Evolutionary conservation across 1,140 invertebrate species (phyloP), one percentile per base, ranked within the genome.

Genomic region (Leptinotarsa defecta): DNA sequence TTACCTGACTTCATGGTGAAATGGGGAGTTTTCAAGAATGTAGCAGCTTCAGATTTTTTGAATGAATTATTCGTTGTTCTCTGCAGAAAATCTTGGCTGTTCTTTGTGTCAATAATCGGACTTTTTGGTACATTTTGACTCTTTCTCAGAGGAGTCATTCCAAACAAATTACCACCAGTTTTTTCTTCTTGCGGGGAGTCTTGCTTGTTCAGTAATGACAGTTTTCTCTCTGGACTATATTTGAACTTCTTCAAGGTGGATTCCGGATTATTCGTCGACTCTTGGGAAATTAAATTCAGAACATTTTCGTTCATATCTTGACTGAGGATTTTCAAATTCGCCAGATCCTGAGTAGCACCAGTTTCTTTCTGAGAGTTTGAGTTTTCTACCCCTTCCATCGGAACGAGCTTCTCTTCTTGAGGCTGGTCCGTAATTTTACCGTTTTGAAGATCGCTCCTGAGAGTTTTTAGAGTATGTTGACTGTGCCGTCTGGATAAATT

Each of bases 321-420:
- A 22, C 64, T 65, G 61, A 62, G 61, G 27, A 65, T 24, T 15
- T 65, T 65, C 20, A 65, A 22, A 65, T 34, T 65, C 20, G 15
- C 64, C 64, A 65, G 27, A 20, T 65, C 27, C 11, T 65, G 64
- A 20, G 64, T 65, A 20, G 64, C 64, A 2, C 64, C 64, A 24
- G 64, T 65, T 65, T 22, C 20, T 24, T 22, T n/a, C 20, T 65
- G 64, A 34, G 17, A 57, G 52, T 57, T 57, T 4, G 52, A 57
- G 52, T 57, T 57, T 19, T 65, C 27, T 20, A 15, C 20, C 4
- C 13, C 20, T 20, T 65, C 64, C 13, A 34, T 65, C 20, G 13
- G 17, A 24, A 6, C 20, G 20, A 15, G 4, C 13, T 65, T 65
- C 4, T 22, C 64, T 65, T 65, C 64, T 20, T 13, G 20, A 65